Base-by-base conservation (phyloP, 2,888 invertebrate species). In the Ceraclea dissimilis region DNA sequence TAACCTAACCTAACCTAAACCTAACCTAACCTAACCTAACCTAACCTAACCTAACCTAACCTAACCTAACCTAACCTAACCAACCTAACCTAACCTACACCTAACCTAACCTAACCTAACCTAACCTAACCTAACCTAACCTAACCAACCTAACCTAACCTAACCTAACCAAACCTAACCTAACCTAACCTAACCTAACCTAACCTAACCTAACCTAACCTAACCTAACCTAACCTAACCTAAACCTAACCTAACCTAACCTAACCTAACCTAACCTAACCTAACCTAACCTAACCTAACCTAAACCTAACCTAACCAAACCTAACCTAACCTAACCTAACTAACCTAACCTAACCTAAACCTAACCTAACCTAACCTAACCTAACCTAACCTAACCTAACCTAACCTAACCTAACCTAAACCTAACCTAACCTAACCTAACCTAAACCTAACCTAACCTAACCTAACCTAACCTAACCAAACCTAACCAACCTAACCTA, bases 231-330 rank as follows among this genome's bases (percentile, higher is more conserved):
- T 55, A 57, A 55, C 60, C 62, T 56, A 58, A 58, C 62, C 57
- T 59, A 57, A n/a, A 60, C 59, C 59, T 59, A 59, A 59, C 56
- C 60, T 58, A 60, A 51, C 52, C 39, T 49, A 21, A 48, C 48
- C 59, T 51, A 47, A 46, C 59, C 56, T 57, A 62, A 62, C 57
- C 59, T 60, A 63, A 59, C 59, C 56, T 58, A 61, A 60, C 62
- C 59, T 61, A 59, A 59, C 56, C 59, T 62, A 61, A 60, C 57
- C 57, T 59, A 57, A 59, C 50, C 57, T 54, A 58, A 61, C 57
- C 56, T 51, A 52, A 54, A 57, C 54, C 54, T 55, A 55, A 56
- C 57, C 54, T 50, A 54, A 53, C 56, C 48, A 56, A 59, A 52
- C 59, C 49, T 54, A 58, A 48, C 56, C 54, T 56, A 56, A 44